Evolutionary conservation across 2,888 invertebrate genomes (phyloP).

Genomic region (Trichogramma dendrolimi): DNA sequence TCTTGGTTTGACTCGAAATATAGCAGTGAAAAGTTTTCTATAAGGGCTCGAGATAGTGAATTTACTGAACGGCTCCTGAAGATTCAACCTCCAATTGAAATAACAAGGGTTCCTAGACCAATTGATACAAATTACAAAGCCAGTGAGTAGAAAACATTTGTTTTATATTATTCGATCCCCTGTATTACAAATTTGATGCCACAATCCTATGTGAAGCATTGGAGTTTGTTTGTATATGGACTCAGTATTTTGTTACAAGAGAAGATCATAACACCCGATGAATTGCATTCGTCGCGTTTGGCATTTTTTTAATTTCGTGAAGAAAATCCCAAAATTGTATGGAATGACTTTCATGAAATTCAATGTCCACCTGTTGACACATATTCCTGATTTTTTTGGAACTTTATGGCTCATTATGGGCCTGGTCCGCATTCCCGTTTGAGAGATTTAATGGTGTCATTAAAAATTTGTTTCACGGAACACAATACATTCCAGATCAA

Average conservation of each 20-base stretch:
- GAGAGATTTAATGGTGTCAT: conserved; percentile 23
- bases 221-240: conserved; percentile 20
- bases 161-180: conserved; percentile 28
- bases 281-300: not conserved
- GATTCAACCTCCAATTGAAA: conserved; percentile 18
- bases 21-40: conserved; percentile 6
- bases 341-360: conserved; percentile 14
- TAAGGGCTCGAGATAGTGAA: conserved; percentile 13
- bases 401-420: conserved; percentile 20
- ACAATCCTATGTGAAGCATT: conserved; percentile 18
- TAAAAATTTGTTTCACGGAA: conserved; percentile 11
- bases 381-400: conserved; percentile 19
- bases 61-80: conserved; percentile 13
- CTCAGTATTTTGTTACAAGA: conserved; percentile 13
- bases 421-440: conserved; percentile 21
- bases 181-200: conserved; percentile 18
- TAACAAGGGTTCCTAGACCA: conserved; percentile 13
- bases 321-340: conserved; percentile 12
- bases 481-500: conserved; percentile 19
- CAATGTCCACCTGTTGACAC: conserved; percentile 23
- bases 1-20: conserved; percentile 16
- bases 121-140: conserved; percentile 21
- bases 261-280: not conserved
- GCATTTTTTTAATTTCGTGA: conserved; percentile 17
- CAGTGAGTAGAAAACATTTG: conserved; percentile 24